phyloP scores from a whole-genome alignment of 1,140 invertebrate genomes.

The Aporrectodea caliginosa region DNA sequence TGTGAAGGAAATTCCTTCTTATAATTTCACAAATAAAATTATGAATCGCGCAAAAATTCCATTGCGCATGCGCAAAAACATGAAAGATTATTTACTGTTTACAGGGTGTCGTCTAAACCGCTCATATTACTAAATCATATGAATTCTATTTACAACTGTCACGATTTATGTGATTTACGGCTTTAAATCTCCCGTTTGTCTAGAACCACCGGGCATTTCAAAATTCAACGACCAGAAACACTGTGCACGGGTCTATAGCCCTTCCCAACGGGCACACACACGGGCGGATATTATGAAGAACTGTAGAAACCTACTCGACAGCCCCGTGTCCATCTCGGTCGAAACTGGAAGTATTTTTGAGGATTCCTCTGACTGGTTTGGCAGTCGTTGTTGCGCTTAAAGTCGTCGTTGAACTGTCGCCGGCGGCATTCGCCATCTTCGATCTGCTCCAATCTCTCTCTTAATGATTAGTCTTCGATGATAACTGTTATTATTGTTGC shows the following conservation, averaged over 20 bases:
- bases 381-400: not conserved
- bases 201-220: not conserved
- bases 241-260: not conserved
- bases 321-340: not conserved
- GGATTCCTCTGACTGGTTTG: slow-evolving; percentile 23
- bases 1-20: too few species aligned
- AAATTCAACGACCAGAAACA: not conserved
- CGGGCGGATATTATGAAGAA: not conserved
- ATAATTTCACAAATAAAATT: too few species aligned
- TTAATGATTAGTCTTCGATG: too few species aligned
- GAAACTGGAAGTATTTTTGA: slow-evolving; percentile 19
- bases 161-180: not conserved
- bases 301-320: not conserved
- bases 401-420: not conserved
- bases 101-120: too few species aligned
- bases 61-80: too few species aligned
- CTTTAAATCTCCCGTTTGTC: not conserved
- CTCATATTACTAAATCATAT: too few species aligned
- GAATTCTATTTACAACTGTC: slow-evolving; percentile 4
- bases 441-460: too few species aligned
- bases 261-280: not conserved
- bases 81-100: too few species aligned
- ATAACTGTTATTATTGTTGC: too few species aligned
- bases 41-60: too few species aligned
- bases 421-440: not conserved